phyloP scores from a whole-genome alignment of 2,888 invertebrate species.

The Erebia aethiops region DNA sequence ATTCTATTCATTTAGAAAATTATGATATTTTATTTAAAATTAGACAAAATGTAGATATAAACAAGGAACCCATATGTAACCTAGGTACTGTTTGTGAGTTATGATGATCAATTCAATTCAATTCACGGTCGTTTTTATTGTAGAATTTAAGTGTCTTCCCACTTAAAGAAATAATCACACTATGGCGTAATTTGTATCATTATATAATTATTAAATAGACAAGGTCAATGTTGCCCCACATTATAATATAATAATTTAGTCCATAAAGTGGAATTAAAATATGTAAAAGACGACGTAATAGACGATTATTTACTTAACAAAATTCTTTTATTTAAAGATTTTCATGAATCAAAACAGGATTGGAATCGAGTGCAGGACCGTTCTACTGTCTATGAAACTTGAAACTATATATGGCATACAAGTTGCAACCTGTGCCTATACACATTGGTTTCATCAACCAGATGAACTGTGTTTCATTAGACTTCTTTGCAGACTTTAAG shows the following conservation, averaged over 20 bases:
- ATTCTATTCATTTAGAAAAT: neutral
- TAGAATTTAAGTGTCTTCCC: neutral
- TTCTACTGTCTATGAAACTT: too few species aligned
- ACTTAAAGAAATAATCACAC: neutral
- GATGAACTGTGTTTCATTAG: too few species aligned
- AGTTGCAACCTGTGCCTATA: too few species aligned
- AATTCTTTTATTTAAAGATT: constrained; percentile 3
- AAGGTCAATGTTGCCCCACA: constrained; percentile 8
- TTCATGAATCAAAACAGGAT: too few species aligned
- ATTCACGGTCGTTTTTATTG: too few species aligned
- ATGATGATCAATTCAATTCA: too few species aligned
- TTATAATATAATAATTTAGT: neutral
- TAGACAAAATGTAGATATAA: neutral
- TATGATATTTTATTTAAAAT: neutral
- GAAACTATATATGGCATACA: too few species aligned
- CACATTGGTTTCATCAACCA: too few species aligned
- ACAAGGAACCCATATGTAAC: too few species aligned
- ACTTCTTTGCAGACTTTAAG: too few species aligned
- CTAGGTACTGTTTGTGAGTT: neutral
- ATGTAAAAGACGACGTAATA: neutral
- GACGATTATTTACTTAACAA: constrained; percentile 1
- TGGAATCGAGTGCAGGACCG: too few species aligned
- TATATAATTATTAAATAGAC: neutral
- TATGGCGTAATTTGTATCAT: neutral
- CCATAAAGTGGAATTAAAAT: neutral